Evolutionary conservation across 2,113 vertebrate species (phyloP).

Genomic region (Benitochromis conjunctus): DNA sequence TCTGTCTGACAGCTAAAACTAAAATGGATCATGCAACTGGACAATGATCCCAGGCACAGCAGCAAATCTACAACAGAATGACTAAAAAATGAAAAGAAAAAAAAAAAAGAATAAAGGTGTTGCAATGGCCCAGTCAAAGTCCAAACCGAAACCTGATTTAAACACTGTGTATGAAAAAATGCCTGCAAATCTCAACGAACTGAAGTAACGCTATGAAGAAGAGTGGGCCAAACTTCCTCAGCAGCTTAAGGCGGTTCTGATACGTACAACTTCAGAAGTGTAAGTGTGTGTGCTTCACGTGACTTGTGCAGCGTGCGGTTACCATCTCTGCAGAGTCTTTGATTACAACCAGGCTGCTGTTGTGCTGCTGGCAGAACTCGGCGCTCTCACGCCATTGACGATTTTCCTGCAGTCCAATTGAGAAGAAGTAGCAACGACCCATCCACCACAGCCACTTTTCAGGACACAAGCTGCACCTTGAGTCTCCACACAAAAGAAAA

Average conservation of each 20-base stretch:
- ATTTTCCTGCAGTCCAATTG: not conserved
- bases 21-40: not conserved
- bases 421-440: conserved; percentile 40
- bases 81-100: rapidly evolving
- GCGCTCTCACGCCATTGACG: not conserved
- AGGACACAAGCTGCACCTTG: conserved; percentile 36
- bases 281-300: not conserved
- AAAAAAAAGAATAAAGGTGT: not conserved
- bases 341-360: conserved; percentile 42
- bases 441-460: conserved; percentile 32
- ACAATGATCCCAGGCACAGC: rapidly evolving
- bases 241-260: rapidly evolving
- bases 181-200: rapidly evolving
- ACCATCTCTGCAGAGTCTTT: conserved; percentile 48
- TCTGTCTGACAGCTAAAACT: not conserved
- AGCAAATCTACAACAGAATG: not conserved
- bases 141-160: not conserved
- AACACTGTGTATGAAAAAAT: not conserved
- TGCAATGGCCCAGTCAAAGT: not conserved
- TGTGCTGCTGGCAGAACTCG: not conserved
- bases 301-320: not conserved
- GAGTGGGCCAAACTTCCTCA: not conserved
- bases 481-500: not conserved
- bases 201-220: not conserved
- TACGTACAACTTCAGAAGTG: not conserved